phyloP scores from a whole-genome alignment of 2,113 vertebrate genomes.

The Nyctibius bracteatus region DNA sequence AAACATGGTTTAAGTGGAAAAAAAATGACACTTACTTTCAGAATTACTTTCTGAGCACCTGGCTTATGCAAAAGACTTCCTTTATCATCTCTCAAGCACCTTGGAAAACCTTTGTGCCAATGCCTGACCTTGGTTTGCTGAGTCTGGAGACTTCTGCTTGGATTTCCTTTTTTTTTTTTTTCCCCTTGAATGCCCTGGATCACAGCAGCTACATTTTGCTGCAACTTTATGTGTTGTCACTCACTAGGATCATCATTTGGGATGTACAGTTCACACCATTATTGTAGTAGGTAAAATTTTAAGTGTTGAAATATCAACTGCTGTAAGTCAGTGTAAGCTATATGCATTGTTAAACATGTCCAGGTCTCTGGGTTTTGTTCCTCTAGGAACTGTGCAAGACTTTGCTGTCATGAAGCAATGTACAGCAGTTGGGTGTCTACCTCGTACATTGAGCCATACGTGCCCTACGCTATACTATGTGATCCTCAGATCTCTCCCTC shows the following conservation, averaged over 20 bases:
- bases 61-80: not conserved
- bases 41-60: not conserved
- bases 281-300: not conserved
- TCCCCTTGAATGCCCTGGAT: not conserved
- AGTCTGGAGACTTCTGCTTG: not conserved
- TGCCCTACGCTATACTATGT: not conserved
- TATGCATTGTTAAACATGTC: not conserved
- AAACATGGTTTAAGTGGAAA: not conserved
- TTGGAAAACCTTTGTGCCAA: not conserved
- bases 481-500: not conserved
- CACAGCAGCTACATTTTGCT: not conserved
- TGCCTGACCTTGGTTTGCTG: not conserved
- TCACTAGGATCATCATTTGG: not conserved
- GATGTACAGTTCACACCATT: not conserved
- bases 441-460: rapidly evolving
- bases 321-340: not conserved
- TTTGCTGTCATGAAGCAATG: not conserved
- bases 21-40: not conserved
- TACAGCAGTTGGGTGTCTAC: rapidly evolving
- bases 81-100: not conserved
- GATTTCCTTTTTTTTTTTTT: not conserved
- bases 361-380: not conserved
- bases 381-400: not conserved
- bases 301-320: not conserved
- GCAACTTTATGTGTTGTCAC: not conserved